These are phyloP conservation scores for Neomicropteryx cornuta DNA, from an alignment of 1,140 invertebrate genomes.

Conservation along the genomic window DNA sequence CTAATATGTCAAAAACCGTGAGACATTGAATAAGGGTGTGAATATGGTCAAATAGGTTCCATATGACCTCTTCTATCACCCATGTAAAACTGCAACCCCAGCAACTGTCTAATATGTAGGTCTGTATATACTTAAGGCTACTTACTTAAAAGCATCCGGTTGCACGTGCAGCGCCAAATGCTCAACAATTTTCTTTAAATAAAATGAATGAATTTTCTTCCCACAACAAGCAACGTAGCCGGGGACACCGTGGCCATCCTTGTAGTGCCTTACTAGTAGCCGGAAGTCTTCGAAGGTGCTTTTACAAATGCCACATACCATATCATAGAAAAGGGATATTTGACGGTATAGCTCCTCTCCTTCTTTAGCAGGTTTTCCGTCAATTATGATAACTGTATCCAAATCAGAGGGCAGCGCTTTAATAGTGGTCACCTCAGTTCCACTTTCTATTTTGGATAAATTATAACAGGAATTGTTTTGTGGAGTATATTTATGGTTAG, in stretches of 20 bases:
- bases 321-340: conserved; percentile 33
- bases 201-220: conserved; percentile 35
- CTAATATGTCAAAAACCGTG: too few species aligned
- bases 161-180: conserved; percentile 35
- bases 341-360: conserved; percentile 29
- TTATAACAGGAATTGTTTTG: conserved; percentile 10
- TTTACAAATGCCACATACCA: conserved; percentile 36
- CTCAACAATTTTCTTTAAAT: conserved; percentile 34
- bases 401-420: conserved; percentile 8
- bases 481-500: conserved; percentile 10
- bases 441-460: not conserved
- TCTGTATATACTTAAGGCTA: conserved; percentile 4
- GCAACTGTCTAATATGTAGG: too few species aligned
- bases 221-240: conserved; percentile 33
- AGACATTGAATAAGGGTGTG: too few species aligned
- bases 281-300: conserved; percentile 27
- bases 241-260: conserved; percentile 32
- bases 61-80: too few species aligned
- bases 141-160: conserved; percentile 34
- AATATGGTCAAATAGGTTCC: too few species aligned
- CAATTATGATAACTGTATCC: conserved; percentile 26
- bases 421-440: not conserved
- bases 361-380: conserved; percentile 29
- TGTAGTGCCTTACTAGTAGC: conserved; percentile 34
- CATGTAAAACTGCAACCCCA: too few species aligned